Evolutionary conservation across 2,113 vertebrate genomes (phyloP).

Genomic region (Phalacrocorax carbo): DNA sequence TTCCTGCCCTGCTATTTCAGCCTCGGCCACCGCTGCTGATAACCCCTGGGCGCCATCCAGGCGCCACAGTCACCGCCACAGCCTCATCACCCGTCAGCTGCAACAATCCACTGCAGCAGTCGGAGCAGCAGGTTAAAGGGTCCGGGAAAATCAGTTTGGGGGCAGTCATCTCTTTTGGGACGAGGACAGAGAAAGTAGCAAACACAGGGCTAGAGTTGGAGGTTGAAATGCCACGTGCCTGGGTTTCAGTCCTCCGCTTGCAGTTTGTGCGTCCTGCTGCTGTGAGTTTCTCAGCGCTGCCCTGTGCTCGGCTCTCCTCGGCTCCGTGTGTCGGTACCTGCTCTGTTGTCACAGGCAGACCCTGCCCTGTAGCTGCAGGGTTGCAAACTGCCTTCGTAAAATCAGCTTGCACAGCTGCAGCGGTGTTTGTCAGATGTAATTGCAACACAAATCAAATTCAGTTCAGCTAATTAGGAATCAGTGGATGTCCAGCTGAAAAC

Average conservation of each 20-base stretch:
- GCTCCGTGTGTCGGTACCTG: not conserved
- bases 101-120: fast-evolving
- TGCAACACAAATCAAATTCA: too few relatives aligned
- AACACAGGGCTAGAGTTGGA: fast-evolving
- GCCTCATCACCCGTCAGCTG: not conserved
- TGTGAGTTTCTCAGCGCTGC: fast-evolving
- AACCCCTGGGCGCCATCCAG: constrained; percentile 15
- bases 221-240: fast-evolving
- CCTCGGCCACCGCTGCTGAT: not conserved
- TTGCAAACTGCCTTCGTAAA: not conserved
- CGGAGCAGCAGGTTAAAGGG: not conserved
- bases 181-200: not conserved
- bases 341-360: not conserved
- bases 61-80: not conserved
- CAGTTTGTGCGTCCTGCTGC: not conserved
- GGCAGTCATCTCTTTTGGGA: not conserved
- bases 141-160: not conserved
- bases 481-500: not conserved
- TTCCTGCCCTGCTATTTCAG: not conserved
- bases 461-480: not conserved
- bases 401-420: not conserved
- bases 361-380: not conserved
- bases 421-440: fast-evolving
- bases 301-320: not conserved
- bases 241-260: not conserved